Conservation (phyloP, 2,113 vertebrate species). For the Dicentrarchus labrax region DNA sequence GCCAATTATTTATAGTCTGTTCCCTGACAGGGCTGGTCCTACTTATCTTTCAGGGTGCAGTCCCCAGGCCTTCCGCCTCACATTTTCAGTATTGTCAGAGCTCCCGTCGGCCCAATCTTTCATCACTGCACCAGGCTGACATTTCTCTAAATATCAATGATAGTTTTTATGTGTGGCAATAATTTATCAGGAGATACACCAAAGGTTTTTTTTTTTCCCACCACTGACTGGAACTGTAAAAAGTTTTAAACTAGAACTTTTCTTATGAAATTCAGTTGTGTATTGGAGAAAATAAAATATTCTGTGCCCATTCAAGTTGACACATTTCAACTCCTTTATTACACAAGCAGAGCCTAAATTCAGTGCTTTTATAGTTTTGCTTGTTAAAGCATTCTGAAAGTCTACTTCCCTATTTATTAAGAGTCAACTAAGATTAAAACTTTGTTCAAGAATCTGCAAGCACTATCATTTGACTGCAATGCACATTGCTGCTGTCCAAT, state of each 20-base stretch:
- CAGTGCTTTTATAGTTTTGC: neutral
- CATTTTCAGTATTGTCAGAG: slow-evolving; percentile 59
- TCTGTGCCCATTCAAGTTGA: too few relatives aligned
- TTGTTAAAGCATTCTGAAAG: slow-evolving; percentile 13
- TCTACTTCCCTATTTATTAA: slow-evolving; percentile 3
- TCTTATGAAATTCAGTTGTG: neutral
- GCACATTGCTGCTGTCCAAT: slow-evolving; percentile 59
- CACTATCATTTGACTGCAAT: slow-evolving; percentile 50
- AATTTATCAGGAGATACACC: slow-evolving; percentile 59
- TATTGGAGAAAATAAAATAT: neutral
- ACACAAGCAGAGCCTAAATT: neutral
- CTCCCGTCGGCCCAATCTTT: slow-evolving; percentile 60
- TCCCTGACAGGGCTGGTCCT: slow-evolving; percentile 66
- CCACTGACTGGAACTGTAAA: neutral
- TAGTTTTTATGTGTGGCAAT: slow-evolving; percentile 65
- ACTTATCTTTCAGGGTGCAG: slow-evolving; percentile 78
- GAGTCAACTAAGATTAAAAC: neutral
- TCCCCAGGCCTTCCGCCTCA: slow-evolving; percentile 37
- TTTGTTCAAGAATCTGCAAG: slow-evolving; percentile 35
- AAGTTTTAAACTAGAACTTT: slow-evolving; percentile 7
- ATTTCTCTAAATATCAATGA: slow-evolving; percentile 75
- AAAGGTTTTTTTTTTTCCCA: slow-evolving; percentile 12
- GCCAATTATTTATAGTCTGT: slow-evolving; percentile 81
- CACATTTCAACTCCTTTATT: slow-evolving; percentile 1
- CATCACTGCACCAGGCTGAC: slow-evolving; percentile 64